These are phyloP conservation scores for Amblyjoppa fuscipennis DNA, from an alignment of 2,888 invertebrate species.

Conservation along the genomic window DNA sequence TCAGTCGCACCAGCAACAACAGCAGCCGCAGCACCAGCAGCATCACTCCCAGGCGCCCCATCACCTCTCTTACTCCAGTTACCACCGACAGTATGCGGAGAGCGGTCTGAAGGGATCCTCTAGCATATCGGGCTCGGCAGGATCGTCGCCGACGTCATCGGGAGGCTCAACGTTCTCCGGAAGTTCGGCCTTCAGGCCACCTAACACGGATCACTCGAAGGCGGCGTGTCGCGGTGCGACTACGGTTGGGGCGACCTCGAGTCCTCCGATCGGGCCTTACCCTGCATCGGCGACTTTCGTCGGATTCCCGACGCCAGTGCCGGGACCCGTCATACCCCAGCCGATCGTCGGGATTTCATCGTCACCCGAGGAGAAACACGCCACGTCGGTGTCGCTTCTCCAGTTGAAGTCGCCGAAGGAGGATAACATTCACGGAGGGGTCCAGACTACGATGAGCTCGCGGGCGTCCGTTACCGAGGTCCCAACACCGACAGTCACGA, in stretches of 20 bases:
- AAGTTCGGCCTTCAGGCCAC: constrained; percentile 93
- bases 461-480: constrained; percentile 69
- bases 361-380: constrained; percentile 85
- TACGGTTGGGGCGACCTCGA: constrained; percentile 79
- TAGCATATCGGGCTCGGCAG: constrained; percentile 86
- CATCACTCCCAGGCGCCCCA: constrained; percentile 78
- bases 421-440: constrained; percentile 75
- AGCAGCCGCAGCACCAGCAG: constrained; percentile 71
- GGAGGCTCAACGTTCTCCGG: constrained; percentile 88
- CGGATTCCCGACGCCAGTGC: constrained; percentile 88
- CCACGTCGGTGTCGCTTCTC: constrained; percentile 83
- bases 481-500: constrained; percentile 76
- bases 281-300: constrained; percentile 92
- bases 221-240: constrained; percentile 82
- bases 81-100: constrained; percentile 86
- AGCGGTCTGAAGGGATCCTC: constrained; percentile 85
- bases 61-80: constrained; percentile 83
- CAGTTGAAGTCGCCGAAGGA: constrained; percentile 86
- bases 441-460: constrained; percentile 55
- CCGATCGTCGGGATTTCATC: constrained; percentile 78
- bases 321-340: constrained; percentile 80
- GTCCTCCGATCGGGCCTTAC: constrained; percentile 87
- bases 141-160: constrained; percentile 79
- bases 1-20: constrained; percentile 61
- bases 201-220: constrained; percentile 88